Evolutionary conservation across 2,113 vertebrate species (phyloP).

Genomic region (Noctilio leporinus): DNA sequence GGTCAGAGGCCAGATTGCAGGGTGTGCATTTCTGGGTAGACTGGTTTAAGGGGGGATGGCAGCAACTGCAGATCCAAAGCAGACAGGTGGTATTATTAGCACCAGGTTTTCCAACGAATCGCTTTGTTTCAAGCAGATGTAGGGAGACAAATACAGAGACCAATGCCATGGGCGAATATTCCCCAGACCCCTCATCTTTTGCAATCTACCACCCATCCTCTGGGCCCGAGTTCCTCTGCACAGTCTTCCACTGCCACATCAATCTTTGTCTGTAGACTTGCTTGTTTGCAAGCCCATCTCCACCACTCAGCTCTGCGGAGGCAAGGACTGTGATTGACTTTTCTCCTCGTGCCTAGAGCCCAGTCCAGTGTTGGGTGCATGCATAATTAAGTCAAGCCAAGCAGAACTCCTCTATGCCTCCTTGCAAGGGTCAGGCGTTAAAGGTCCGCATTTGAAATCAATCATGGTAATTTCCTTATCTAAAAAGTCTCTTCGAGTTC

Average conservation of each 20-base stretch:
- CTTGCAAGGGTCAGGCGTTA: not conserved
- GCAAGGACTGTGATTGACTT: not conserved
- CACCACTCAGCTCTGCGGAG: not conserved
- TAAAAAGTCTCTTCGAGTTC: not conserved
- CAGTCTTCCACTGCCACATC: fast-evolving
- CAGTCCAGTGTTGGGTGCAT: not conserved
- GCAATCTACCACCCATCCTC: not conserved
- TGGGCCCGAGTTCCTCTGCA: not conserved
- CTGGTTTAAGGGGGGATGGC: not conserved
- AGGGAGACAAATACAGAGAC: not conserved
- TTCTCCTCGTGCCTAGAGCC: not conserved
- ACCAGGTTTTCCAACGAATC: not conserved
- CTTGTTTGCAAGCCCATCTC: not conserved
- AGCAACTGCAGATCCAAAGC: not conserved
- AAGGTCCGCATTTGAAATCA: not conserved
- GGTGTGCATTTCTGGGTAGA: not conserved
- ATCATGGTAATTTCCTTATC: not conserved
- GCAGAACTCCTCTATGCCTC: not conserved
- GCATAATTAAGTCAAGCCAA: not conserved
- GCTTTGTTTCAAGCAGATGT: not conserved
- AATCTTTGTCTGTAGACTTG: not conserved
- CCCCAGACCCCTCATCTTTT: not conserved
- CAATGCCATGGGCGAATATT: fast-evolving
- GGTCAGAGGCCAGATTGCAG: not conserved
- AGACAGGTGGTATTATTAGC: not conserved